These are phyloP conservation scores for Zaprionus inermis DNA, from an alignment of 1,140 invertebrate species.

Conservation along the genomic window DNA sequence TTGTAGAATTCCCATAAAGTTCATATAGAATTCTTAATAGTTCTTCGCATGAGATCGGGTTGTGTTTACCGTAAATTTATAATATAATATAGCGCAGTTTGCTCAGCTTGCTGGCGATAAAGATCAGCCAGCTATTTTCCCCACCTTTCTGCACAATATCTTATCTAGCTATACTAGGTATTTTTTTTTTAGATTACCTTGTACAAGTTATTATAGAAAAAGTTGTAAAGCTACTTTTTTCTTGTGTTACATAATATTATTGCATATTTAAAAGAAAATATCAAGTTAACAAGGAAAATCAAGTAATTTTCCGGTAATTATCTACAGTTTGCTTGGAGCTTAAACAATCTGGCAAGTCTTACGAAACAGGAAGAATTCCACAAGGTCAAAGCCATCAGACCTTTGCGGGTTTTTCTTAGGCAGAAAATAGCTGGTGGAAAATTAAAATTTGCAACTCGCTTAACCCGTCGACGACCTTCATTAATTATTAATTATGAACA, in stretches of 20 bases:
- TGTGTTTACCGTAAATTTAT: background rate
- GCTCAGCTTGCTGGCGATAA: background rate
- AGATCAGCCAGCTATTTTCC: background rate
- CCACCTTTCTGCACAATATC: background rate
- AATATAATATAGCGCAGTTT: background rate
- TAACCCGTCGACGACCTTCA: constrained; percentile 34
- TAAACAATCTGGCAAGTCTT: constrained; percentile 28
- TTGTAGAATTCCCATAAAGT: background rate
- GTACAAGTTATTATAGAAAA: background rate
- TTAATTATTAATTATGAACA: constrained; percentile 41
- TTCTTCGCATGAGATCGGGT: background rate
- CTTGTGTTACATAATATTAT: background rate
- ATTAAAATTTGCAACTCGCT: constrained; percentile 25
- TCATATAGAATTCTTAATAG: background rate
- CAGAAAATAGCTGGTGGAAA: constrained; percentile 1
- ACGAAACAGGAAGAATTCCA: constrained; percentile 15
- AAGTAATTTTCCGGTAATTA: background rate
- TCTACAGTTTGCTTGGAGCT: background rate
- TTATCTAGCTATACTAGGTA: background rate
- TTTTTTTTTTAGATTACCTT: background rate
- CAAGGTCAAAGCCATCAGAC: constrained; percentile 63
- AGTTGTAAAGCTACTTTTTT: constrained; percentile 8
- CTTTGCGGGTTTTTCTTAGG: constrained; percentile 23
- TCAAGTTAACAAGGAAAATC: background rate
- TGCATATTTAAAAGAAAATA: background rate